Evolutionary conservation across 2,113 vertebrate genomes (phyloP), one percentile per base, ranked within the genome.

Genomic region (Butorides virescens): DNA sequence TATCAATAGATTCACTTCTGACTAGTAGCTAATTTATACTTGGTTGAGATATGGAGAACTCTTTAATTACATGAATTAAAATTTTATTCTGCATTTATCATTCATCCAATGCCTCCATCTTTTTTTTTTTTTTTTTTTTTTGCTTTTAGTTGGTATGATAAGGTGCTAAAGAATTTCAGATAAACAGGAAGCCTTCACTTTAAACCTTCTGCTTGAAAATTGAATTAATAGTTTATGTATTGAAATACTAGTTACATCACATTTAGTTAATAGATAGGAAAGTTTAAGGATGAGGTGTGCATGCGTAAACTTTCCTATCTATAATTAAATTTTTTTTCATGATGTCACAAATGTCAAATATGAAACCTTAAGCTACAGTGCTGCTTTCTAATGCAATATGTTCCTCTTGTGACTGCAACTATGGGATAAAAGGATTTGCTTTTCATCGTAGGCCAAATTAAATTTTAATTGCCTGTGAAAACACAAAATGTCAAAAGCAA

Each of bases 391-490:
- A 96, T 89, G 84, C 85, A 95, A 17, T 92, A 59, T 93, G 65
- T 94, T 95, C 75, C 79, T 97, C 50, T 93, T 93, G 92, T 97
- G 88, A 93, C 68, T 96, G 75, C 75, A 92, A 91, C 90, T 94
- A 96, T 29, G 77, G 96, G 96, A 98, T 97, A 96, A 98, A 98
- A 97, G 94, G 97, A 97, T 98, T 98, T 97, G 74, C 86, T 98
- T 97, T 97, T 96, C 92, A 97, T 98, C 92, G 87, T 72, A 95
- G 92, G 68, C 95, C 91, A 98, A 98, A 98, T 98, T 97, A 98
- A 98, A 98, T 95, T 98, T 98, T 98, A 98, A 98, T 98, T 98
- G 95, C 95, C 95, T 96, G 68, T 96, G 96, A 97, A 98, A 98
- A 98, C 82, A 98, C 87, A 98, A 98, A 98, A 98, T 98, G 97